These are phyloP conservation scores for Ramphastos sulfuratus DNA, from an alignment of 2,113 vertebrate genomes.

Conservation along the genomic window DNA sequence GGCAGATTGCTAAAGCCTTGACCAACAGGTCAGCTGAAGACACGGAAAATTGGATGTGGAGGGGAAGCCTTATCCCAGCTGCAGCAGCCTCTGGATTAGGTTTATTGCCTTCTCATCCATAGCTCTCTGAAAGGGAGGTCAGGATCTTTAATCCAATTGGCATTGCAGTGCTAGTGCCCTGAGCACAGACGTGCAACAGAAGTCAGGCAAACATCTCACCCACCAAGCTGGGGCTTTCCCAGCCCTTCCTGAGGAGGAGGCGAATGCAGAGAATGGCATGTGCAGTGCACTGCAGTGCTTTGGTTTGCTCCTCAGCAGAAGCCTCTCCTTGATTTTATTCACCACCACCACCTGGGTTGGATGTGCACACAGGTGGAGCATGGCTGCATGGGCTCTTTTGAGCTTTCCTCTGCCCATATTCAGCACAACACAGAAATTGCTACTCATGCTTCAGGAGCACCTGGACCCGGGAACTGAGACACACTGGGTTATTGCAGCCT, in stretches of 20 bases:
- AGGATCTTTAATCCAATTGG: not conserved
- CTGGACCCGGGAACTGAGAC: accelerated
- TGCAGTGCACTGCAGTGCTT: not conserved
- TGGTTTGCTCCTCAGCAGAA: not conserved
- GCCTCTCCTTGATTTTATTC: not conserved
- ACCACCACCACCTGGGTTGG: not conserved
- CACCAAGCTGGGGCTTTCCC: not conserved
- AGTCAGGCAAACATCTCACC: not conserved
- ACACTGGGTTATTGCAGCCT: not conserved
- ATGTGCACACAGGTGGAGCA: not conserved
- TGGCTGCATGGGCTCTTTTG: accelerated
- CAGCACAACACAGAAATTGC: not conserved
- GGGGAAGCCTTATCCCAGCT: not conserved
- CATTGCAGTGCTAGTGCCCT: not conserved
- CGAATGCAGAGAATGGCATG: accelerated
- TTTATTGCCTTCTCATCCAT: not conserved
- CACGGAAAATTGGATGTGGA: accelerated
- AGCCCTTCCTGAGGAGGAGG: not conserved
- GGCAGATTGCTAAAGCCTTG: not conserved
- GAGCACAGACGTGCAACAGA: not conserved
- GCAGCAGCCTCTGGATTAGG: not conserved
- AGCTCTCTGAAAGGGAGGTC: not conserved
- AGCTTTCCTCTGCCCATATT: not conserved
- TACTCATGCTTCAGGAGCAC: accelerated
- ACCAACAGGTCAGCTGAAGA: not conserved